A percentile compares a stretch with the other conserved stretches of the same genome.
Conservation (phyloP, 2,797 vertebrate species). For the Danio tinwini region DNA sequence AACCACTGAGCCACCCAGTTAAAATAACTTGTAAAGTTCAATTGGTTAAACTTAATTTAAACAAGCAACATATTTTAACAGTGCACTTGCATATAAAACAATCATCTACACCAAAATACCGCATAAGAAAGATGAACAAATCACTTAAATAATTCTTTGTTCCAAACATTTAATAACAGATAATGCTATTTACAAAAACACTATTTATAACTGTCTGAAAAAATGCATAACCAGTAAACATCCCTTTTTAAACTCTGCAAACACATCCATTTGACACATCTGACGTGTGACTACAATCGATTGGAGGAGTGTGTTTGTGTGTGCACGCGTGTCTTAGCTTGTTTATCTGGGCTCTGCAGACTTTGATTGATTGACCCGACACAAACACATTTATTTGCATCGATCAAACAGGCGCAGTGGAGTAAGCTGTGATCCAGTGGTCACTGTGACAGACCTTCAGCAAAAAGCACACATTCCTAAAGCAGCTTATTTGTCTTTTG, state of each 20-base stretch:
- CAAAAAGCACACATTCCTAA: constrained; percentile 42
- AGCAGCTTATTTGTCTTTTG: not conserved
- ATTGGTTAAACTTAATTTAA: no score
- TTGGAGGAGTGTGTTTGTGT: constrained; percentile 55
- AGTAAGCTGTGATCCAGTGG: constrained; percentile 1
- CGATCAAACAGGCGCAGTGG: constrained; percentile 2
- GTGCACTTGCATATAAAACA: no score
- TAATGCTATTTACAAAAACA: not conserved
- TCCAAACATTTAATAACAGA: not conserved
- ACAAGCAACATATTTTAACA: no score
- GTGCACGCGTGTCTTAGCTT: constrained; percentile 31
- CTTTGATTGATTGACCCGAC: constrained; percentile 30
- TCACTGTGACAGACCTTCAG: not conserved
- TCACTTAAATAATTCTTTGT: not conserved
- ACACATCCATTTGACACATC: not conserved
- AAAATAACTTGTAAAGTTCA: no score
- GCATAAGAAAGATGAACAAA: not conserved
- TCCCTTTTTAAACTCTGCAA: not conserved
- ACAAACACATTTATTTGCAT: constrained; percentile 28
- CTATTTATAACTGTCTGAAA: not conserved
- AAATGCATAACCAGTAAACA: not conserved
- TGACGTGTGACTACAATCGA: constrained; percentile 31
- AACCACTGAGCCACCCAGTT: no score
- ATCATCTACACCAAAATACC: no score
- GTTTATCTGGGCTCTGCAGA: constrained; percentile 27